Evolutionary conservation across 2,113 vertebrate genomes (phyloP).

Genomic region (Pomatostomus ruficeps): DNA sequence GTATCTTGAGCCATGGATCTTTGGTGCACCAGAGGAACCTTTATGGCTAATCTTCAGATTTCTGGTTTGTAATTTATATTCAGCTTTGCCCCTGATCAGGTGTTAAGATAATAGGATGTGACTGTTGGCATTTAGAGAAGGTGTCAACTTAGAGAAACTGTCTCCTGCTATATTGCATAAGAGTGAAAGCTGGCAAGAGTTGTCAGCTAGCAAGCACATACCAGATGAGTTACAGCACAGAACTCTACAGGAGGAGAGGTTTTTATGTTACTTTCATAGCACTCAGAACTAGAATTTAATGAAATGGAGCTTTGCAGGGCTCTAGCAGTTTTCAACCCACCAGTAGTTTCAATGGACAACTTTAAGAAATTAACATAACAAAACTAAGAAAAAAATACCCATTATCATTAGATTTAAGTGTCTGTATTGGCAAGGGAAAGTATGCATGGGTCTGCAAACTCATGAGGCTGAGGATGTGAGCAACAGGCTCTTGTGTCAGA

Average conservation of each 20-base stretch:
- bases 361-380: not conserved
- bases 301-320: not conserved
- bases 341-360: not conserved
- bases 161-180: not conserved
- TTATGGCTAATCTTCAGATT: not conserved
- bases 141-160: not conserved
- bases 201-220: not conserved
- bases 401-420: not conserved
- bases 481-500: not conserved
- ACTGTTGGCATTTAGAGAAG: not conserved
- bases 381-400: not conserved
- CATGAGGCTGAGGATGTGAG: not conserved
- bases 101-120: not conserved
- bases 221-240: not conserved
- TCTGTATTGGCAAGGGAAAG: not conserved
- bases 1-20: not conserved
- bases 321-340: not conserved
- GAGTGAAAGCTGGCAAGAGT: not conserved
- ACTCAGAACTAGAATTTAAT: not conserved
- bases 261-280: not conserved
- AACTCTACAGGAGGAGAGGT: not conserved
- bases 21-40: not conserved
- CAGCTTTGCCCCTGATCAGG: not conserved
- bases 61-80: not conserved
- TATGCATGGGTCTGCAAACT: not conserved